These are phyloP conservation scores for Holacanthella duospinosa DNA, from an alignment of 2,888 invertebrate species.

Conservation along the genomic window DNA sequence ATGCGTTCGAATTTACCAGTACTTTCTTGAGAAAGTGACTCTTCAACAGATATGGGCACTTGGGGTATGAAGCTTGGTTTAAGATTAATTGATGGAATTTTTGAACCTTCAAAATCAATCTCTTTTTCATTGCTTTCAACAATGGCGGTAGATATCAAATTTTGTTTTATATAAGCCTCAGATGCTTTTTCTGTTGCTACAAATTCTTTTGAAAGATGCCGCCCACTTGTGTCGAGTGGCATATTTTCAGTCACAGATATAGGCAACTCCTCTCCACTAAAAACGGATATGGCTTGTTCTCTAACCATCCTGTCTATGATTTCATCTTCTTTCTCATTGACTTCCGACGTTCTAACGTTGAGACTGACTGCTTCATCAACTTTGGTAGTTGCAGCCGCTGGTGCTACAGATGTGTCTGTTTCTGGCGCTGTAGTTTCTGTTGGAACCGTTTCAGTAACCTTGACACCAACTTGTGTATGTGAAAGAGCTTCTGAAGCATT, in stretches of 20 bases:
- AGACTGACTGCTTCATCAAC: background rate
- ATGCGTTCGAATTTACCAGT: background rate
- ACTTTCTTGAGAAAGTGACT: background rate
- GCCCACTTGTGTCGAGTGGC: background rate
- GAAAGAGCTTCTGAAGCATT: background rate
- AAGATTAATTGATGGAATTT: background rate
- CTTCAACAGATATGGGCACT: background rate
- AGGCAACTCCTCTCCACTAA: background rate
- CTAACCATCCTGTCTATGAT: too few relatives aligned
- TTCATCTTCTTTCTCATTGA: background rate
- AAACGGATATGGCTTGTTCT: too few relatives aligned
- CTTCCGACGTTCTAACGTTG: background rate
- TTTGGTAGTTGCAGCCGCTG: background rate
- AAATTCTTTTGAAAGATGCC: background rate
- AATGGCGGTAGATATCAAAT: background rate
- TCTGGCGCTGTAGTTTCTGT: background rate
- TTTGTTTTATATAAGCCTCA: background rate
- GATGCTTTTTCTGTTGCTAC: background rate
- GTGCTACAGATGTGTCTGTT: slow-evolving; percentile 43
- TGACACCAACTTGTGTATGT: background rate
- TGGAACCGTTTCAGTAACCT: background rate
- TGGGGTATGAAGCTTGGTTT: background rate
- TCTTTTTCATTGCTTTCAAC: background rate
- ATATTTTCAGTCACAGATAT: background rate
- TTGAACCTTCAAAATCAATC: background rate